These are phyloP conservation scores for Peromyscus melanophrys DNA, from an alignment of 2,797 vertebrate species.

Conservation along the genomic window DNA sequence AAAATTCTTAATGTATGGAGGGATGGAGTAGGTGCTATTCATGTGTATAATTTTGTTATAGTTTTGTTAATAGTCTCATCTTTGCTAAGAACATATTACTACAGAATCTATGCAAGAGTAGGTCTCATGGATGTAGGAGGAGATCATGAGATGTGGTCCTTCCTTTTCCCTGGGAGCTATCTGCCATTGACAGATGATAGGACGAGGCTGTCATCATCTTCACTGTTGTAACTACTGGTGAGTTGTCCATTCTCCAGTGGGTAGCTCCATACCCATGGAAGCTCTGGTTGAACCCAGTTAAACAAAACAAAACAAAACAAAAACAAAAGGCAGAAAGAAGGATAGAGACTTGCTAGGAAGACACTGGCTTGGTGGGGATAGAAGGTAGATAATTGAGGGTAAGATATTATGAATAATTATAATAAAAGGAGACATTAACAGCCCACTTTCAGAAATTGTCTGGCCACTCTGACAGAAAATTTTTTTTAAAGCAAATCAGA, in stretches of 20 bases:
- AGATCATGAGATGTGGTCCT: not conserved
- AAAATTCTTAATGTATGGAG: not conserved
- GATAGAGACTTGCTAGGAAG: not conserved
- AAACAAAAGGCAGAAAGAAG: not conserved
- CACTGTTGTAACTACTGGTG: not conserved
- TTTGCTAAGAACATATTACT: not conserved
- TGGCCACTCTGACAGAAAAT: not conserved
- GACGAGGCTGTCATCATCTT: not conserved
- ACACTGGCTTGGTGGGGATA: not conserved
- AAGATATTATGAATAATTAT: not conserved
- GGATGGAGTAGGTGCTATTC: not conserved
- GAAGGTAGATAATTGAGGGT: not conserved
- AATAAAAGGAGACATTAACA: not conserved
- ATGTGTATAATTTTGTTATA: not conserved
- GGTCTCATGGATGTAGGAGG: not conserved
- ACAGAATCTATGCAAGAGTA: not conserved
- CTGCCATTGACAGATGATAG: not conserved
- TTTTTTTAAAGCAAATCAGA: not conserved
- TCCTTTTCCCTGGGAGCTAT: not conserved
- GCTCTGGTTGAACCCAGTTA: not conserved
- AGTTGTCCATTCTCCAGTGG: not conserved
- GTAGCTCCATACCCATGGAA: not conserved
- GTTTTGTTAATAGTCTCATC: not conserved
- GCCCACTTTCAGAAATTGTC: not conserved
- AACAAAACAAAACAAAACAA: not conserved